Evolutionary conservation across 2,113 vertebrate genomes (phyloP), one percentile per base, ranked within the genome.

Genomic region (Dasypus novemcinctus): DNA sequence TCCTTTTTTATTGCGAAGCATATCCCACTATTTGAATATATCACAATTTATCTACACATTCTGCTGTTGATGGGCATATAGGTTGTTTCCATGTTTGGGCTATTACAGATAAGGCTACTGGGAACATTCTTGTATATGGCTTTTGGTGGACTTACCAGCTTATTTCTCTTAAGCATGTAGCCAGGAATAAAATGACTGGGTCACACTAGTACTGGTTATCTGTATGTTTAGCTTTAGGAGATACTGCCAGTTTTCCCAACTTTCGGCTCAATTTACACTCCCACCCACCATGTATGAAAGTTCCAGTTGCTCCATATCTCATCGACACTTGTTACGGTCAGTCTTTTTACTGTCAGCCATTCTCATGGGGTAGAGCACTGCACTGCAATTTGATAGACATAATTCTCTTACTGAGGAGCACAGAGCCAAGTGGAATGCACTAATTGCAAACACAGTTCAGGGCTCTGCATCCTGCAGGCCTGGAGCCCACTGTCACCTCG

Each of bases 341-440:
- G 5, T 85, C n/a, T 72, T 89, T 81, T 38, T 15, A 87, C 52
- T 1, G 63, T 36, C 61, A 75, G 80, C 46, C 54, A 71, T 90
- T 59, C 27, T 46, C 75, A 25, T 49, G 25, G 36, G 72, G 11
- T 68, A 31, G 33, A 91, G 61, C 23, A 64, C 25, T 49, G 86
- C 69, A 95, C 84, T 96, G 97, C 83, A 92, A 86, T 88, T 23
- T 89, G 93, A 95, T 83, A 89, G 75, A 96, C 71, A 83, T 79
- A 0, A 54, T 93, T 49, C 10, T 78, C 63, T 78, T 57, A 59
- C 54, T 54, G 57, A 85, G 93, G 75, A 93, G 69, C 64, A 93
- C 2, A 14, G 66, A 72, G 12, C 31, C 96, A 96, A 59, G 80
- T 72, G 96, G 69, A 92, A 66, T 69, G 72, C 63, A 43, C 90